A percentile compares a stretch with the other conserved stretches of the same genome.
phyloP scores from a whole-genome alignment of 2,797 vertebrate genomes.

The Varecia variegata region DNA sequence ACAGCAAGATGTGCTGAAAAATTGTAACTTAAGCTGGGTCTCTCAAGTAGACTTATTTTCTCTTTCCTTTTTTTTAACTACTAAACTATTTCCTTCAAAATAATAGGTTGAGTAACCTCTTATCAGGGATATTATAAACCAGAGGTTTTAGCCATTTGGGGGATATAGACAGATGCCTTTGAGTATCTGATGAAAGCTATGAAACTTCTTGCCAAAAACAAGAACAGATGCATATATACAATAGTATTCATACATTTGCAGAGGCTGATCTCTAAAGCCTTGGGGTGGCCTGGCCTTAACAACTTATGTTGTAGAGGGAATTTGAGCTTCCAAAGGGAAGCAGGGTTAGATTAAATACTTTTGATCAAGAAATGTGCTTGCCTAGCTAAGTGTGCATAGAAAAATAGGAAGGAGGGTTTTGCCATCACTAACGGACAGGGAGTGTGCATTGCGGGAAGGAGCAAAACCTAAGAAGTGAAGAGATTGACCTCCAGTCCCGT shows the following conservation, averaged over 20 bases:
- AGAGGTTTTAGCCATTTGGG: neutral
- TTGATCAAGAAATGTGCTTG: neutral
- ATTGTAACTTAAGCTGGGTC: neutral
- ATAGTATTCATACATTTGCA: neutral
- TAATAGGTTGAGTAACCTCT: neutral
- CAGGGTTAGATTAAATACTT: neutral
- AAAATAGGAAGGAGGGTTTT: neutral
- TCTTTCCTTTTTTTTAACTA: neutral
- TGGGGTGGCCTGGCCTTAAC: neutral
- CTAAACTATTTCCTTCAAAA: constrained; percentile 23
- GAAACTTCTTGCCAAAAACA: neutral
- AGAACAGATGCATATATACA: neutral
- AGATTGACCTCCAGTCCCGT: neutral
- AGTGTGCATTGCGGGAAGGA: neutral
- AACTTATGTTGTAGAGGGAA: neutral
- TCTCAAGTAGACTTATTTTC: neutral
- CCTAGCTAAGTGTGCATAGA: neutral
- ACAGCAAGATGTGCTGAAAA: neutral
- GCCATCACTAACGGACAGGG: neutral
- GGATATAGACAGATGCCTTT: neutral
- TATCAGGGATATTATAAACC: neutral
- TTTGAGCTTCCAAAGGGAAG: neutral
- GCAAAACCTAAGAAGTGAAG: neutral
- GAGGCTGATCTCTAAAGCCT: neutral
- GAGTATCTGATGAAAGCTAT: neutral